Evolutionary conservation across 64 coral and sea anemone species (phyloP), one percentile per base, ranked within the genome.

Genomic region (Hydrozoanthus tunicans): DNA sequence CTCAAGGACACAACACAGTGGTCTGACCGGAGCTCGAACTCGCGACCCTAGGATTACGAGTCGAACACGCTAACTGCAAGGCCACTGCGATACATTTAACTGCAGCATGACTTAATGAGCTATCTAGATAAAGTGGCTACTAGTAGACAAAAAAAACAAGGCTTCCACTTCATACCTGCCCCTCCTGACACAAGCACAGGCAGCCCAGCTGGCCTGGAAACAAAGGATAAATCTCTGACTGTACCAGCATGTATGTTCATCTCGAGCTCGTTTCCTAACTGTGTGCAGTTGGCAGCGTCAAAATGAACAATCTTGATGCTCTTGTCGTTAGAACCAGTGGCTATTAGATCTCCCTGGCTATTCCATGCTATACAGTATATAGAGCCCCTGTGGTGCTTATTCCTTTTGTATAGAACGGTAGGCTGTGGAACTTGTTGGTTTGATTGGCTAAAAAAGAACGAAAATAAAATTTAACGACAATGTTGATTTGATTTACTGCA

Each of bases 281-380:
- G 89, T 67, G 92, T 91, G 59, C 89, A 93, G 51, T 91, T 94
- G 43, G 92, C 94, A n/a, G 90, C 90, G 67, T 95, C 90, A 96
- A 99, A 99, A 14, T 78, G 79, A 61, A 91, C 54, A 62, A 99
- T 70, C 79, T 99, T 99, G 51, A 99, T 95, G 76, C 89, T 86
- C 78, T 99, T 99, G 61, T 99, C 97, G 77, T 99, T 99, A 4
- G 97, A 99, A 15, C 97, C 97, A 60, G 94, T 99, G 14, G 97
- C 97, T 61, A 99, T 80, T 13, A 99, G n/a, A 51, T 96, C 85
- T 12, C 94, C 97, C 64, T 77, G 59, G 7, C 58, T 63, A 71
- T 83, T 99, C 92, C 94, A 99, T n/a, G 97, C 97, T 58, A 96
- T 58, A 26, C 97, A 99, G 59, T 99, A 99, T 26, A 99, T 95